These are phyloP conservation scores for Andricus quercusramuli DNA, from an alignment of 2,888 invertebrate species.

Conservation along the genomic window DNA sequence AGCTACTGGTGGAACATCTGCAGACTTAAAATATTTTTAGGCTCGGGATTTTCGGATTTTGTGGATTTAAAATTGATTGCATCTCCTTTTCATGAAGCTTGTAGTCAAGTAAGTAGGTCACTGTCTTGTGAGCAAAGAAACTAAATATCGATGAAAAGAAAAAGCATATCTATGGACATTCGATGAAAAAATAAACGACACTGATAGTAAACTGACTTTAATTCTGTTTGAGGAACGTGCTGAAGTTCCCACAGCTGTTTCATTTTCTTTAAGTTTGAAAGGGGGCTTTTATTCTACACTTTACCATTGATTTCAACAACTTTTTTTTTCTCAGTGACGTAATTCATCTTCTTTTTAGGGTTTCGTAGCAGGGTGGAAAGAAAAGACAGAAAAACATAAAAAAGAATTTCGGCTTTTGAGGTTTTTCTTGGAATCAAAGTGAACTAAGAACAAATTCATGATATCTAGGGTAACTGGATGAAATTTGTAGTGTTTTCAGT, in stretches of 20 bases:
- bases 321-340: not conserved
- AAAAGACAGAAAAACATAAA: too few relatives aligned
- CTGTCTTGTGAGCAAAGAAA: not conserved
- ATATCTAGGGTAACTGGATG: too few relatives aligned
- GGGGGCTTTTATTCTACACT: not conserved
- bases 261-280: slow-evolving; percentile 12
- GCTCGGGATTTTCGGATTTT: not conserved
- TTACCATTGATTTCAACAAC: slow-evolving; percentile 14
- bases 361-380: too few relatives aligned
- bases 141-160: not conserved
- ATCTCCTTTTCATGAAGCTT: not conserved
- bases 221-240: slow-evolving; percentile 29
- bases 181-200: slow-evolving; percentile 14
- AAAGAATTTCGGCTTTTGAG: too few relatives aligned
- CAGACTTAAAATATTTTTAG: not conserved
- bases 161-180: slow-evolving; percentile 4
- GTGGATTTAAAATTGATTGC: not conserved
- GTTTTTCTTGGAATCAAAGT: too few relatives aligned
- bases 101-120: not conserved
- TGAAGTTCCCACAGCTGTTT: slow-evolving; percentile 21
- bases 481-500: too few relatives aligned
- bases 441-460: too few relatives aligned
- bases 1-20: not conserved
- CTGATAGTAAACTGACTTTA: slow-evolving; percentile 12
- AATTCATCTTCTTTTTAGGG: not conserved